phyloP scores from a whole-genome alignment of 2,888 invertebrate species.

The Ophraella communa region DNA sequence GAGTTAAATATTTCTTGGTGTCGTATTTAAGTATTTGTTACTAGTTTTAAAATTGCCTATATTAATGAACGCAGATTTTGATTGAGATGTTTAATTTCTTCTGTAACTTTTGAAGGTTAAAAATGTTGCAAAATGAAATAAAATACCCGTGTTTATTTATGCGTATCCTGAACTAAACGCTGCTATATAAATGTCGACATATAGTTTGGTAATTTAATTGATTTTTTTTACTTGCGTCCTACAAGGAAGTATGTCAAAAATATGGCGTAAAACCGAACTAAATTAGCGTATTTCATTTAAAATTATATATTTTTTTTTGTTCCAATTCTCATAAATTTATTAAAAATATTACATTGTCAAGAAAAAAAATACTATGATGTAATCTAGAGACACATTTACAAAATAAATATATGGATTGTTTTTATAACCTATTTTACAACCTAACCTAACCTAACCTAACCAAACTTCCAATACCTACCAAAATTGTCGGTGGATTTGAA shows the following conservation, averaged over 20 bases:
- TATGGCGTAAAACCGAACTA: slow-evolving; percentile 17
- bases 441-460: too few species aligned
- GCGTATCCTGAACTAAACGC: not conserved
- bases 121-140: not conserved
- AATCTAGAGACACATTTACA: not conserved
- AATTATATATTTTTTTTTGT: not conserved
- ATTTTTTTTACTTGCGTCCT: slow-evolving; percentile 4
- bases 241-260: slow-evolving; percentile 16
- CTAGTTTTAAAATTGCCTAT: not conserved
- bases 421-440: too few species aligned
- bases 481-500: too few species aligned
- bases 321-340: not conserved
- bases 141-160: not conserved
- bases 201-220: slow-evolving; percentile 7
- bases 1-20: too few species aligned
- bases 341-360: not conserved
- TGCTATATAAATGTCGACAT: slow-evolving; percentile 10
- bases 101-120: not conserved
- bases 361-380: not conserved
- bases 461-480: too few species aligned
- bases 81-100: not conserved
- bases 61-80: too few species aligned
- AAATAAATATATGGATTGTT: too few species aligned
- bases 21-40: too few species aligned
- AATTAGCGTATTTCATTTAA: slow-evolving; percentile 10